Evolutionary conservation across 2,797 vertebrate genomes (phyloP).

Genomic region (Siniperca undulata): DNA sequence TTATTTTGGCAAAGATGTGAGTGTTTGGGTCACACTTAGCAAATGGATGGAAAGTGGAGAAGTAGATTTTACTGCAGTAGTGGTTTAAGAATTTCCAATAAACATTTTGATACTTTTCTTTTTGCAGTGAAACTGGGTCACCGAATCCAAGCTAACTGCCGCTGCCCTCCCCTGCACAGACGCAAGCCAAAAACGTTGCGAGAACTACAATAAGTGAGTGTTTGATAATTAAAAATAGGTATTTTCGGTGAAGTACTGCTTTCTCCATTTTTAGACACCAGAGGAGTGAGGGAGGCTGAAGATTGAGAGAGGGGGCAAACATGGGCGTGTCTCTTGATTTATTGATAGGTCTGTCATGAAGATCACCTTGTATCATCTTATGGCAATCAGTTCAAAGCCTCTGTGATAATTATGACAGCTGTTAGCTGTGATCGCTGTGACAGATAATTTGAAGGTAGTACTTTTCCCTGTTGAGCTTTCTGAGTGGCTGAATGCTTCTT

Average conservation of each 20-base stretch:
- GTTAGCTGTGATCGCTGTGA: constrained; percentile 50
- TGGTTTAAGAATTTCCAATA: neutral
- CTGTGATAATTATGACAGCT: constrained; percentile 52
- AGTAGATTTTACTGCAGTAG: neutral
- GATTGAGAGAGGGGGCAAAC: neutral
- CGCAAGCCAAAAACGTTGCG: no score
- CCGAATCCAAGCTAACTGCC: neutral
- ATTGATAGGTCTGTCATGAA: constrained; percentile 11
- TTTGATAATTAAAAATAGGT: neutral
- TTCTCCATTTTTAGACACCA: neutral
- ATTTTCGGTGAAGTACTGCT: neutral
- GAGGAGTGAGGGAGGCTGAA: neutral
- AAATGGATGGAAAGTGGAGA: neutral
- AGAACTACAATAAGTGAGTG: neutral
- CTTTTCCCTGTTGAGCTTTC: constrained; percentile 37
- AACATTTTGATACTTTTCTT: neutral
- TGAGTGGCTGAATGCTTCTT: constrained; percentile 26
- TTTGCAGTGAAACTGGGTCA: constrained; percentile 2
- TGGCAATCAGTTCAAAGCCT: constrained; percentile 44
- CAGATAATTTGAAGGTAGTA: constrained; percentile 30
- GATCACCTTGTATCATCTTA: constrained; percentile 27
- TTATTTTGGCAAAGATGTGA: neutral
- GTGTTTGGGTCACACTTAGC: neutral
- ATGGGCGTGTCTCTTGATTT: neutral
- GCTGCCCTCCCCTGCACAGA: neutral